These are phyloP conservation scores for Strigamia transsilvanica DNA, from an alignment of 2,888 invertebrate genomes.

Conservation along the genomic window DNA sequence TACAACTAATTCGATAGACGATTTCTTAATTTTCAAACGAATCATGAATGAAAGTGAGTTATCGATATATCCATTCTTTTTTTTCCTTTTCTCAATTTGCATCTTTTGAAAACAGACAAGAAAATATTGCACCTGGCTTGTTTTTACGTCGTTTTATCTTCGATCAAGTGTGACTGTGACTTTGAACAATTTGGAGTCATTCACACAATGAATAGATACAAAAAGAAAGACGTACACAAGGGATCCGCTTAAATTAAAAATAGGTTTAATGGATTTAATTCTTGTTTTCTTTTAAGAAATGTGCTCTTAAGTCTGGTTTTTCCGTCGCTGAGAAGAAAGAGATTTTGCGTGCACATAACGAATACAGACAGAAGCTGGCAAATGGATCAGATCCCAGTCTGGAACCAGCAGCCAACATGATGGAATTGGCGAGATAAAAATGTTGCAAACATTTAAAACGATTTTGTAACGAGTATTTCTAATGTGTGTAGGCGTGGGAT, in stretches of 20 bases:
- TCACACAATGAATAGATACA: conserved; percentile 20
- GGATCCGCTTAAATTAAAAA: not conserved
- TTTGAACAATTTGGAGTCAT: not conserved
- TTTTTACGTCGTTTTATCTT: too few species aligned
- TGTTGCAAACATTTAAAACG: too few species aligned
- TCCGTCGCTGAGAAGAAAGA: not conserved
- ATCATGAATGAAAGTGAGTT: too few species aligned
- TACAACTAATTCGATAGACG: too few species aligned
- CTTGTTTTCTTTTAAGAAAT: not conserved
- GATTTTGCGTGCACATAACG: not conserved
- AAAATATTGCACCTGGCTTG: too few species aligned
- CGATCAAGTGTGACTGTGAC: too few species aligned
- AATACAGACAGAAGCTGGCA: conserved; percentile 3
- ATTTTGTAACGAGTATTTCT: not conserved
- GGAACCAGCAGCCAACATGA: not conserved
- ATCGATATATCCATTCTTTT: too few species aligned
- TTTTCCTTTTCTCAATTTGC: too few species aligned
- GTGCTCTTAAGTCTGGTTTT: not conserved
- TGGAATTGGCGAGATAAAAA: not conserved
- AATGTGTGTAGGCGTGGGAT: not conserved
- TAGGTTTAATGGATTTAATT: not conserved
- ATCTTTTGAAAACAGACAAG: too few species aligned
- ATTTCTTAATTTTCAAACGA: too few species aligned
- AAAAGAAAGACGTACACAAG: not conserved
- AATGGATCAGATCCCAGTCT: not conserved